A percentile compares a stretch with the other conserved stretches of the same genome.
phyloP scores from a whole-genome alignment of 2,113 vertebrate genomes.

The Paratilapia polleni region DNA sequence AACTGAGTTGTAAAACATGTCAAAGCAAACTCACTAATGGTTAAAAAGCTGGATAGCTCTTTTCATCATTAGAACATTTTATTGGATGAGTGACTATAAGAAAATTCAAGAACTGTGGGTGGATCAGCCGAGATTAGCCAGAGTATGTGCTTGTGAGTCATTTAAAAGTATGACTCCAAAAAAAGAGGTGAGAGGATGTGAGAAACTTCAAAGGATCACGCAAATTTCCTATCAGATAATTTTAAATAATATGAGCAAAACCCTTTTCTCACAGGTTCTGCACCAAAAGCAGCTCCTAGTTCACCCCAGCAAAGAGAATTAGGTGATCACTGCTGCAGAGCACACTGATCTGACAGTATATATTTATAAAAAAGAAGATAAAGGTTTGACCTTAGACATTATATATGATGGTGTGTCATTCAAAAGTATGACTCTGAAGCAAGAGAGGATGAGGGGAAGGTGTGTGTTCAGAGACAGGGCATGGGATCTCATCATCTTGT shows the following conservation, averaged over 20 bases:
- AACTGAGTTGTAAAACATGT: not conserved
- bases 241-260: not conserved
- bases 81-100: slow-evolving; percentile 4
- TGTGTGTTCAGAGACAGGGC: not conserved
- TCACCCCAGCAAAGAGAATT: not conserved
- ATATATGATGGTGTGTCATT: not conserved
- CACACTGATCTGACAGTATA: not conserved
- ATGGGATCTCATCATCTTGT: not conserved
- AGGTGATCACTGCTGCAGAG: not conserved
- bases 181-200: not conserved
- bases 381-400: not conserved
- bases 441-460: not conserved
- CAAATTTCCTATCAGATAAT: not conserved
- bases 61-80: slow-evolving; percentile 15
- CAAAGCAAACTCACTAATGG: not conserved
- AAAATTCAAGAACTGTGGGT: slow-evolving; percentile 4
- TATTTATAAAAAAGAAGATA: not conserved
- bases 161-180: slow-evolving; percentile 6
- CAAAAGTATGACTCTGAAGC: not conserved
- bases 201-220: not conserved
- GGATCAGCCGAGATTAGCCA: not conserved
- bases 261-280: not conserved
- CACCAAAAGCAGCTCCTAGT: not conserved
- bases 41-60: not conserved
- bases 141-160: not conserved